A percentile compares a stretch with the other conserved stretches of the same genome.
These are phyloP conservation scores for Brachionus calyciflorus DNA, from an alignment of 1,140 invertebrate species.

Conservation along the genomic window DNA sequence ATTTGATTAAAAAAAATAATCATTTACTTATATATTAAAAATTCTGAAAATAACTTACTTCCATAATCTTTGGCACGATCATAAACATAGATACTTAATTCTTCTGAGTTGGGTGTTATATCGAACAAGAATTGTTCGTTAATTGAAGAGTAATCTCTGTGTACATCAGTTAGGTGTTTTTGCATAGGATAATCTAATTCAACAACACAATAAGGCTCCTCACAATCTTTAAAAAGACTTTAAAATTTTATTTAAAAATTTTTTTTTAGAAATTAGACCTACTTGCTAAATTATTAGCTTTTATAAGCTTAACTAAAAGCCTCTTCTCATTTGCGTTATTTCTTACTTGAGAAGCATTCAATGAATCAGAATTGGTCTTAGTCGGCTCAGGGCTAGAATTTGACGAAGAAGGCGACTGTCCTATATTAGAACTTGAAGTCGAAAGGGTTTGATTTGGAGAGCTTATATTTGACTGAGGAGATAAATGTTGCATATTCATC, in stretches of 20 bases:
- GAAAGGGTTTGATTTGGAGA: not conserved
- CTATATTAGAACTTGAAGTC: not conserved
- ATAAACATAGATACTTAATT: slow-evolving; percentile 9
- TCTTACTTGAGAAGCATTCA: not conserved
- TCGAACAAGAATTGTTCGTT: slow-evolving; percentile 43
- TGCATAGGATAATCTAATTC: slow-evolving; percentile 43
- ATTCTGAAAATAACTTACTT: not conserved
- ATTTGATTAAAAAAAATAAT: not conserved
- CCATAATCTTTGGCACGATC: slow-evolving; percentile 43
- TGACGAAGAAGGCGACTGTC: not conserved
- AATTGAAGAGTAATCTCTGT: not conserved
- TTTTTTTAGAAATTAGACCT: not conserved
- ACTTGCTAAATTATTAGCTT: slow-evolving; percentile 34
- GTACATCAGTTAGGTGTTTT: slow-evolving; percentile 38
- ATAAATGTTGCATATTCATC: not conserved
- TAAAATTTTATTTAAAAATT: not conserved
- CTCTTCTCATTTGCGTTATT: slow-evolving; percentile 17
- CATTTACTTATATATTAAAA: not conserved
- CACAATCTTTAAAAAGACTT: slow-evolving; percentile 34
- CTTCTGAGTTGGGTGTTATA: slow-evolving; percentile 26
- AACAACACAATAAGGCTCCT: slow-evolving; percentile 46
- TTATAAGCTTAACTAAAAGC: slow-evolving; percentile 29
- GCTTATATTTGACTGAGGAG: slow-evolving; percentile 29
- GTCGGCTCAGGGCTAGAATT: not conserved
- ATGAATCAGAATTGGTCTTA: not conserved